phyloP scores from a whole-genome alignment of 2,113 vertebrate genomes.

The Gambusia holbrooki region DNA sequence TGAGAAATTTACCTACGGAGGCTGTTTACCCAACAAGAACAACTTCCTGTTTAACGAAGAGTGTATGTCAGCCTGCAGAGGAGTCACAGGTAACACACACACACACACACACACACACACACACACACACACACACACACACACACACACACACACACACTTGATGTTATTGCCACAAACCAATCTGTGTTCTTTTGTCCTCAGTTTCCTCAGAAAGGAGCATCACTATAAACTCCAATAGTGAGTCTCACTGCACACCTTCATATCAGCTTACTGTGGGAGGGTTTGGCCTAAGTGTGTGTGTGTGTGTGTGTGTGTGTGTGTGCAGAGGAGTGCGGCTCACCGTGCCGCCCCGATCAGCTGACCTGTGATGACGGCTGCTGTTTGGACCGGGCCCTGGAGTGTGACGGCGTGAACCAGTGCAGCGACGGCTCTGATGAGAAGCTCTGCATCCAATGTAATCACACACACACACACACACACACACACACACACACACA shows the following conservation, averaged over 20 bases:
- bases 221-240: background rate
- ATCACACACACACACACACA: slow-evolving; percentile 3
- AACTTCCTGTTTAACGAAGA: slow-evolving; percentile 86
- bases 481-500: too few species aligned
- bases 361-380: slow-evolving; percentile 85
- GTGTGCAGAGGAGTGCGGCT: slow-evolving; percentile 72
- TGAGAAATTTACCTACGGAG: slow-evolving; percentile 85
- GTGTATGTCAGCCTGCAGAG: slow-evolving; percentile 83
- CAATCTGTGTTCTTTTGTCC: slow-evolving; percentile 3
- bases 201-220: slow-evolving; percentile 27
- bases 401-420: slow-evolving; percentile 86
- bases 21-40: slow-evolving; percentile 90
- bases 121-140: background rate
- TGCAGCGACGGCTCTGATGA: slow-evolving; percentile 86
- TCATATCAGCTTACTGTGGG: background rate
- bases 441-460: slow-evolving; percentile 73
- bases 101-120: slow-evolving; percentile 1
- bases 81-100: slow-evolving; percentile 62
- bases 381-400: slow-evolving; percentile 85
- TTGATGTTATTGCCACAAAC: background rate
- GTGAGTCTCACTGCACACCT: slow-evolving; percentile 49
- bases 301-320: slow-evolving; percentile 9
- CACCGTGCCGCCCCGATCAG: slow-evolving; percentile 72
- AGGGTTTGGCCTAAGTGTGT: slow-evolving; percentile 2
- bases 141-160: background rate